These are phyloP conservation scores for Trichoplusia ni DNA, from an alignment of 1,140 invertebrate species.

Conservation along the genomic window DNA sequence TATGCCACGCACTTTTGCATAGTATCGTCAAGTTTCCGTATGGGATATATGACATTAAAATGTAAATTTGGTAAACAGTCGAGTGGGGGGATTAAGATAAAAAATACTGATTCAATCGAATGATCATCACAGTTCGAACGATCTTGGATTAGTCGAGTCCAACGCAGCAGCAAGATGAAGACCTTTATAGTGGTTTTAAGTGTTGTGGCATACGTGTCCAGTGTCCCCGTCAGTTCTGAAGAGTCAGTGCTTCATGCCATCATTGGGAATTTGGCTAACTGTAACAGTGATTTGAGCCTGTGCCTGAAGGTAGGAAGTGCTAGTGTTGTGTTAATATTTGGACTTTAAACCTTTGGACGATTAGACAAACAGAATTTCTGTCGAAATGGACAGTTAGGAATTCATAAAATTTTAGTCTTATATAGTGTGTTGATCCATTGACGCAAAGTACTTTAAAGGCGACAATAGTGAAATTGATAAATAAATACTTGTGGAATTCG, in stretches of 20 bases:
- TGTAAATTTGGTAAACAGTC: constrained; percentile 63
- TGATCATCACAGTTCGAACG: constrained; percentile 66
- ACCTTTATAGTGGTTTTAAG: constrained; percentile 58
- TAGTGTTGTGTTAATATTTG: constrained; percentile 23
- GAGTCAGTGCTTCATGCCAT: constrained; percentile 59
- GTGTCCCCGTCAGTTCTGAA: constrained; percentile 57
- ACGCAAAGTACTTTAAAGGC: too few species aligned
- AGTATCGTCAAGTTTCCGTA: constrained; percentile 63
- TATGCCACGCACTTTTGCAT: constrained; percentile 67
- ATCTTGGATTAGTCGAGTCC: constrained; percentile 53
- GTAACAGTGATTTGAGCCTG: constrained; percentile 68
- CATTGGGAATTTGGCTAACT: constrained; percentile 63
- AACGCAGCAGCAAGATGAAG: constrained; percentile 61
- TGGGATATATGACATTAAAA: constrained; percentile 63
- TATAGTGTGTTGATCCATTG: too few species aligned
- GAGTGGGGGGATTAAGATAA: constrained; percentile 76
- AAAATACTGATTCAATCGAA: constrained; percentile 68
- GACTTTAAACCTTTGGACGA: not conserved
- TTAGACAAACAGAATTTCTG: too few species aligned
- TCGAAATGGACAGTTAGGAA: too few species aligned
- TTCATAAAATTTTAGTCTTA: too few species aligned
- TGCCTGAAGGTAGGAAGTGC: constrained; percentile 69
- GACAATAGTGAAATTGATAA: too few species aligned
- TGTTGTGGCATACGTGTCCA: constrained; percentile 46
- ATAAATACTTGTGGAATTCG: not conserved